Evolutionary conservation across 2,113 vertebrate genomes (phyloP), one percentile per base, ranked within the genome.

Genomic region (Leptobrachium leishanense): DNA sequence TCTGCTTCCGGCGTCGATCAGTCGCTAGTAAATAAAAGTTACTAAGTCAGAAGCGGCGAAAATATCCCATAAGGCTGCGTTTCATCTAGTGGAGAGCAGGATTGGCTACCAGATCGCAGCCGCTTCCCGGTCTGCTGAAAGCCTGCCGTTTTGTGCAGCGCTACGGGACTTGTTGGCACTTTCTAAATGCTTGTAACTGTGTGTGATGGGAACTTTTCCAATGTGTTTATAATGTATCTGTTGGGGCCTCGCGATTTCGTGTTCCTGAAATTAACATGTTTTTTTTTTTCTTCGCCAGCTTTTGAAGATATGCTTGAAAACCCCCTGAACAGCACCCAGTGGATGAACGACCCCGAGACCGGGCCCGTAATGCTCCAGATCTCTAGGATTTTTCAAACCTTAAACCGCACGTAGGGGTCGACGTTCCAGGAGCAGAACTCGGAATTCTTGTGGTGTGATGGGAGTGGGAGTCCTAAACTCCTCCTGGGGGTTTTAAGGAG

Each of bases 231-330:
- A 66, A 2, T 3, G 4, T 40, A 3, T 40, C 2, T 5, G 11
- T 54, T 54, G 6, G 6, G 50, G 11, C 50, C 11, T 65, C n/a
- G n/a, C n/a, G n/a, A n/a, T n/a, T n/a, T n/a, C n/a, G n/a, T 8
- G n/a, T 8, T 63, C 13, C 13, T n/a, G 15, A 63, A 13, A 5
- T 9, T 2, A 63, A 39, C 31, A 39, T 68, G 39, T 67, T 62
- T 12, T n/a, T n/a, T 77, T 68, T 13, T 0, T 83, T 20, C 83
- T 69, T 84, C 80, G 42, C 7, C 90, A 96, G 95, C 95, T 1
- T 96, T 99, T 57, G 98, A 99, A 85, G 98, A 99, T 87, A 99
- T 99, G 98, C 90, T 99, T 83, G 97, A 99, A 90, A 99, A 98
- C 86, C 98, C 98, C 1, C 89, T 99, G 74, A 99, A 97, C 92